phyloP scores from a whole-genome alignment of 1,140 invertebrate genomes.

The Hydropsyche tenuis region DNA sequence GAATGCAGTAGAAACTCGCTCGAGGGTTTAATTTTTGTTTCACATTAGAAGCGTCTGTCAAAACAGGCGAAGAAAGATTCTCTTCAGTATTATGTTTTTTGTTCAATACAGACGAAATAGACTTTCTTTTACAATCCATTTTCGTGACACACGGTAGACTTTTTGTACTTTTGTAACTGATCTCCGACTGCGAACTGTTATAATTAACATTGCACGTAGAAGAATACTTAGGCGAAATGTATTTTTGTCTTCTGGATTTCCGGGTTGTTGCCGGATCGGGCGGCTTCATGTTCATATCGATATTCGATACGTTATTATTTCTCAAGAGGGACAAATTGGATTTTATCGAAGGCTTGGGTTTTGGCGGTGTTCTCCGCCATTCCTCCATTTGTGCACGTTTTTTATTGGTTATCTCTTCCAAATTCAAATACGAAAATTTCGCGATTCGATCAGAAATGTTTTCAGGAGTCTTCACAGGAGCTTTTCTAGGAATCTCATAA shows the following conservation, averaged over 20 bases:
- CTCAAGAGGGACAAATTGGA: not conserved
- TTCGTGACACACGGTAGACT: not conserved
- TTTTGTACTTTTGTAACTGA: constrained; percentile 3
- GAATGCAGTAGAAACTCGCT: constrained; percentile 8
- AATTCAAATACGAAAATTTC: constrained; percentile 62
- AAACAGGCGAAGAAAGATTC: not conserved
- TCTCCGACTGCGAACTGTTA: constrained; percentile 25
- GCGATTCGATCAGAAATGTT: constrained; percentile 50
- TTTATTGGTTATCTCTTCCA: constrained; percentile 54
- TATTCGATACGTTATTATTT: not conserved
- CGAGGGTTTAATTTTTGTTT: constrained; percentile 5
- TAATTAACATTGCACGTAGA: constrained; percentile 12
- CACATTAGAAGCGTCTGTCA: not conserved
- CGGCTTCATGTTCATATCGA: not conserved
- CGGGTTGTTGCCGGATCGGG: not conserved
- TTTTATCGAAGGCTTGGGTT: not conserved
- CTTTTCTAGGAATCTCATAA: constrained; percentile 43
- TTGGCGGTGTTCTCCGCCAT: constrained; percentile 54
- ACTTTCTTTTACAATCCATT: constrained; percentile 9
- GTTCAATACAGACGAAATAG: not conserved
- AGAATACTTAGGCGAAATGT: constrained; percentile 12
- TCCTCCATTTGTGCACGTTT: constrained; percentile 54
- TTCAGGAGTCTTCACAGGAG: constrained; percentile 27
- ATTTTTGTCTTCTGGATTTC: constrained; percentile 15
- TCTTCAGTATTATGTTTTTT: not conserved